Percentiles rank a stretch among this genome's conserved stretches.
These are phyloP conservation scores for Cynaeus angustus DNA, from an alignment of 2,888 invertebrate species.

Conservation along the genomic window DNA sequence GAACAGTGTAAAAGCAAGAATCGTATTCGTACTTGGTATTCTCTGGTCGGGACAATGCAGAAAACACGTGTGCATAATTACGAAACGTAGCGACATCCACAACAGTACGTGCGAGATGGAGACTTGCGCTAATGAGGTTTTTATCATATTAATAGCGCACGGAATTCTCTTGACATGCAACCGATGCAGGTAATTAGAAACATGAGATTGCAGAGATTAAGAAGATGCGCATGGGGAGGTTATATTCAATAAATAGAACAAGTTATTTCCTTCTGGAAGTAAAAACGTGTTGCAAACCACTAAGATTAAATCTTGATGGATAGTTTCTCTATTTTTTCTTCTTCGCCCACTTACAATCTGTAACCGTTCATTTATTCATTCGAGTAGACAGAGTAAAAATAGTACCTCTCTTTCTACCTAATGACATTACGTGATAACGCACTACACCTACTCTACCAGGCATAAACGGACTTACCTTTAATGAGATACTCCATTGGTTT, in stretches of 20 bases:
- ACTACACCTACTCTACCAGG: too few species aligned
- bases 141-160: slow-evolving; percentile 54
- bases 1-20: slow-evolving; percentile 25
- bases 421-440: too few species aligned
- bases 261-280: too few species aligned
- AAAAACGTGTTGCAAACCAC: too few species aligned
- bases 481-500: too few species aligned
- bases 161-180: slow-evolving; percentile 34
- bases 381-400: too few species aligned
- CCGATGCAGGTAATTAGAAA: slow-evolving; percentile 21
- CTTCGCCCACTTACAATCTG: too few species aligned
- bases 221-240: neutral
- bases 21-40: slow-evolving; percentile 56
- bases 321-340: too few species aligned
- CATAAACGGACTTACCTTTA: too few species aligned
- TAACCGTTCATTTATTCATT: too few species aligned
- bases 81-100: slow-evolving; percentile 53
- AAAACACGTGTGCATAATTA: slow-evolving; percentile 65
- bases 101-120: slow-evolving; percentile 52
- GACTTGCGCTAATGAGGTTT: slow-evolving; percentile 58
- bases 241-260: slow-evolving; percentile 1
- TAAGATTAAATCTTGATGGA: too few species aligned
- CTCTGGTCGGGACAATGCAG: slow-evolving; percentile 58
- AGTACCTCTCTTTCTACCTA: too few species aligned
- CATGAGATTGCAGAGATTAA: slow-evolving; percentile 12